Evolutionary conservation across 53 echinoderm and acorn worm genomes (phyloP).

Genomic region (Hippasteria phrygiana): DNA sequence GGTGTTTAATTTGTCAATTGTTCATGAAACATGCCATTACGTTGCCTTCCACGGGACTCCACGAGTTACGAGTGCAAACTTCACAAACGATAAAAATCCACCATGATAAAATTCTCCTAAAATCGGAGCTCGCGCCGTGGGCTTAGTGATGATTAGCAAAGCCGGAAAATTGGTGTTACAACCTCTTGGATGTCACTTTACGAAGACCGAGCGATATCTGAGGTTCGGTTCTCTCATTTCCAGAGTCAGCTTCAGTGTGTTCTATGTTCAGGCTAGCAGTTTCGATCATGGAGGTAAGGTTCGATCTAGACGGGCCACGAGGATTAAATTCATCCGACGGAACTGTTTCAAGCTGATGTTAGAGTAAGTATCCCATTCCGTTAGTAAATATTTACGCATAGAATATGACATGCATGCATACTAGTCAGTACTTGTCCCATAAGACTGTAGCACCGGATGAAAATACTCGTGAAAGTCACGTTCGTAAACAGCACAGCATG

Average conservation of each 20-base stretch:
- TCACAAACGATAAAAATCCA: no score
- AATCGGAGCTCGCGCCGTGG: neutral
- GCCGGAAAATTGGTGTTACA: neutral
- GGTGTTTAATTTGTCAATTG: no score
- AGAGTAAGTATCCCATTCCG: neutral
- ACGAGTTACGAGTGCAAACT: no score
- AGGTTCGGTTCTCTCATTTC: neutral
- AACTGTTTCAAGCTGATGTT: neutral
- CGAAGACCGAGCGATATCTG: neutral
- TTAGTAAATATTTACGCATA: neutral
- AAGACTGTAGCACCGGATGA: no score
- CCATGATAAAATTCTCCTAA: neutral
- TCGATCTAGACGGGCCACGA: neutral
- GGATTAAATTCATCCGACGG: neutral
- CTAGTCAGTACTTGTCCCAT: no score
- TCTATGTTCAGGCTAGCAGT: no score
- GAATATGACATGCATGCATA: no score
- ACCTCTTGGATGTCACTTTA: neutral
- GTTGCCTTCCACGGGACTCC: no score
- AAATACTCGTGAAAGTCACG: no score
- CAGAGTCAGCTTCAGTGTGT: neutral
- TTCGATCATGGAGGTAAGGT: no score
- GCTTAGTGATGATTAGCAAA: neutral
- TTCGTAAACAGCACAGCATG: no score
- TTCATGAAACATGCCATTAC: no score